phyloP scores from a whole-genome alignment of 2,888 invertebrate genomes.

The Lypha dubia region DNA sequence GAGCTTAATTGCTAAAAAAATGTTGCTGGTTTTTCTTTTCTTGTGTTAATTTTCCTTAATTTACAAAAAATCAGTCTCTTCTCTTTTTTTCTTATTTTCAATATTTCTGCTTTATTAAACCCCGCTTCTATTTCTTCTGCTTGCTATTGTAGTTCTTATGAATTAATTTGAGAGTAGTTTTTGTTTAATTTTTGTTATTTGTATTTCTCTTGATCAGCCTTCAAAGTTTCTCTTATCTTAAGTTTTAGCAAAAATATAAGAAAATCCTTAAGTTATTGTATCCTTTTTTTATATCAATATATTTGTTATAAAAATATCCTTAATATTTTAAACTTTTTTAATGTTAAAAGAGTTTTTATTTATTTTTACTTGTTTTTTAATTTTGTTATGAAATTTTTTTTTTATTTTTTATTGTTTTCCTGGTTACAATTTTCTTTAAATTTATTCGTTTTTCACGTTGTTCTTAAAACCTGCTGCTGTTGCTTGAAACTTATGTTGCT shows the following conservation, averaged over 20 bases:
- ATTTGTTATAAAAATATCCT: conserved; percentile 71
- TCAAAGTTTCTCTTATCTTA: conserved; percentile 69
- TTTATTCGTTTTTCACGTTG: conserved; percentile 75
- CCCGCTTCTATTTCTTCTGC: conserved; percentile 34
- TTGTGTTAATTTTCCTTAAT: conserved; percentile 66
- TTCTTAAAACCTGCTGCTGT: conserved; percentile 78
- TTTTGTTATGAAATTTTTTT: conserved; percentile 14
- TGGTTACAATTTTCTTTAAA: conserved; percentile 46
- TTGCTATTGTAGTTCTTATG: conserved; percentile 24
- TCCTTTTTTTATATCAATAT: conserved; percentile 38
- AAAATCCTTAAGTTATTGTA: conserved; percentile 30
- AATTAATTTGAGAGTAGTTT: conserved; percentile 53
- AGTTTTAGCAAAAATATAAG: conserved; percentile 42
- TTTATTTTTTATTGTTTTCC: too few relatives aligned
- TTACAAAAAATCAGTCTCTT: conserved; percentile 80
- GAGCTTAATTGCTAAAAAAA: conserved; percentile 19
- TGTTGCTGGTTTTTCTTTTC: conserved; percentile 41
- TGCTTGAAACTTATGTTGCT: conserved; percentile 65
- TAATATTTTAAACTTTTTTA: conserved; percentile 61
- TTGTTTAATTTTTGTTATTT: conserved; percentile 44
- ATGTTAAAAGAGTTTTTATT: conserved; percentile 13
- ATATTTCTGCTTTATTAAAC: conserved; percentile 75
- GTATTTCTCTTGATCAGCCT: conserved; percentile 65
- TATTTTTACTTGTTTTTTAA: conserved; percentile 22
- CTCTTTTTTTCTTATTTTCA: conserved; percentile 60